These are phyloP conservation scores for Andrena camellia DNA, from an alignment of 2,888 invertebrate genomes.

Conservation along the genomic window DNA sequence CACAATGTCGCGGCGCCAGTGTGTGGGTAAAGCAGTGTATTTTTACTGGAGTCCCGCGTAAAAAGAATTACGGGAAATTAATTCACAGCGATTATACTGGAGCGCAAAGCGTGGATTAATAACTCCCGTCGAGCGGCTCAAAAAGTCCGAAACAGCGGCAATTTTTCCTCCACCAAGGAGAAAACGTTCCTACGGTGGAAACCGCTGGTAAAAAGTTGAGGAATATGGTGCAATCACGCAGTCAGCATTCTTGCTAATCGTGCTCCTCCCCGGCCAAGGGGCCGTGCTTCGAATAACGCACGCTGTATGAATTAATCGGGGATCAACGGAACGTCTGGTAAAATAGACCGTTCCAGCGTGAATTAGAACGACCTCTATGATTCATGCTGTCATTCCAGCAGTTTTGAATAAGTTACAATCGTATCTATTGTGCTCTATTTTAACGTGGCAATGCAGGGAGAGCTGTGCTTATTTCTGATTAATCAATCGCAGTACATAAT, in stretches of 20 bases:
- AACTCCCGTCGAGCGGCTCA: constrained; percentile 28
- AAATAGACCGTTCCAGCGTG: background rate
- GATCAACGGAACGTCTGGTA: constrained; percentile 8
- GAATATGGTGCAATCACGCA: constrained; percentile 7
- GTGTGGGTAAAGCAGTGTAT: constrained; percentile 11
- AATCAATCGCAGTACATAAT: background rate
- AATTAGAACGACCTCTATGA: constrained; percentile 54
- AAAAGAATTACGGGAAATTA: constrained; percentile 25
- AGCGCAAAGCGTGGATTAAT: constrained; percentile 41
- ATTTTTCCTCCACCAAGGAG: constrained; percentile 15
- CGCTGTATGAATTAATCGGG: constrained; percentile 13
- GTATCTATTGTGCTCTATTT: constrained; percentile 42
- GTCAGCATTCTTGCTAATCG: constrained; percentile 37
- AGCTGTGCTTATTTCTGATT: constrained; percentile 64
- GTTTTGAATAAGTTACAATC: constrained; percentile 67
- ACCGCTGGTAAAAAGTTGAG: constrained; percentile 1
- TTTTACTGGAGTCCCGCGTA: background rate
- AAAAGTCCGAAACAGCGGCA: constrained; percentile 20
- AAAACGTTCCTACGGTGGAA: background rate
- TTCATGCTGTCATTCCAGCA: constrained; percentile 53
- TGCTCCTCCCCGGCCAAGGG: background rate
- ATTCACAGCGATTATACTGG: constrained; percentile 31
- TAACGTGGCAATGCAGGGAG: constrained; percentile 26
- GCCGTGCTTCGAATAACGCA: background rate
- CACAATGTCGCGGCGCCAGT: constrained; percentile 8